phyloP scores from a whole-genome alignment of 2,113 vertebrate species.

The Todiramphus chloris region DNA sequence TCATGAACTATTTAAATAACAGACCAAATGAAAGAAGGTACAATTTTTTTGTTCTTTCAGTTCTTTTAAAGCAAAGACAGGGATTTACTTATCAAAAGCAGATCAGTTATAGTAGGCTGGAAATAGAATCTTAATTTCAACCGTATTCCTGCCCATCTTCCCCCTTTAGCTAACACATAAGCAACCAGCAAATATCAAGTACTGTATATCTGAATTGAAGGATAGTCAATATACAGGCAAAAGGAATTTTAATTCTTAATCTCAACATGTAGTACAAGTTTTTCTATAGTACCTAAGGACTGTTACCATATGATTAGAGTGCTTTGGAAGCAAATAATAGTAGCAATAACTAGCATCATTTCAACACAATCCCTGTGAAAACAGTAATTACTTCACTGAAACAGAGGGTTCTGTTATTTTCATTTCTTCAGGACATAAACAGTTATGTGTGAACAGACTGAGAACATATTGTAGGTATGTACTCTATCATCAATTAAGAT shows the following conservation, averaged over 20 bases:
- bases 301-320: not conserved
- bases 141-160: not conserved
- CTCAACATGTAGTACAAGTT: accelerated
- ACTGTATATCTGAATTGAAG: not conserved
- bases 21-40: not conserved
- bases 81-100: not conserved
- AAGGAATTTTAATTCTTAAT: not conserved
- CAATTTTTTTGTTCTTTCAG: not conserved
- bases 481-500: not conserved
- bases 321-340: not conserved
- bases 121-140: not conserved
- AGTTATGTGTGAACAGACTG: not conserved
- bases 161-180: not conserved
- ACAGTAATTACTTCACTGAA: not conserved
- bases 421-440: not conserved
- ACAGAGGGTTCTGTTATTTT: not conserved
- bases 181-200: not conserved
- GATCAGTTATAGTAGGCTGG: not conserved
- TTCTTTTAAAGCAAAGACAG: not conserved
- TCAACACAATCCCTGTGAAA: not conserved
- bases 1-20: not conserved
- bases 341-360: not conserved
- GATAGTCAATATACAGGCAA: not conserved
- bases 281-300: not conserved
- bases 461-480: not conserved